phyloP scores from a whole-genome alignment of 2,888 invertebrate genomes.

The Nomada fucata region DNA sequence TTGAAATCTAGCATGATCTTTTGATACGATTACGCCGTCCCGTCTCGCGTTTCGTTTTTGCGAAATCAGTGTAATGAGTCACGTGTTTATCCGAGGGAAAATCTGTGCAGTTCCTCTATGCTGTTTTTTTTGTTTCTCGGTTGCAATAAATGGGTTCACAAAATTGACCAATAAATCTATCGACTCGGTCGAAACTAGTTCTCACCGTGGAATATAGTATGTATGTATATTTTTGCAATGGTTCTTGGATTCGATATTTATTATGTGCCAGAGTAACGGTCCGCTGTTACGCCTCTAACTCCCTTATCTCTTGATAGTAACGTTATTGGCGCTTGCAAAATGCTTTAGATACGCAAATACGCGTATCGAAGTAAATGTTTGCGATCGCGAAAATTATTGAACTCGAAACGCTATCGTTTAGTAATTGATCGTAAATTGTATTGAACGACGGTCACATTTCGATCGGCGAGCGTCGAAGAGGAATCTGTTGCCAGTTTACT shows the following conservation, averaged over 20 bases:
- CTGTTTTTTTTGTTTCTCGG: slow-evolving; percentile 21
- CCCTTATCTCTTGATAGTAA: slow-evolving; percentile 19
- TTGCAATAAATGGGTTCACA: slow-evolving; percentile 10
- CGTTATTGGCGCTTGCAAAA: slow-evolving; percentile 41
- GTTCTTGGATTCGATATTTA: slow-evolving; percentile 41
- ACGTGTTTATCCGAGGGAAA: slow-evolving; percentile 20
- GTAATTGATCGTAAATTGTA: slow-evolving; percentile 20
- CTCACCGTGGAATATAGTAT: slow-evolving; percentile 3
- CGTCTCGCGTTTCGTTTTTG: slow-evolving; percentile 17
- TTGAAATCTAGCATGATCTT: slow-evolving; percentile 21
- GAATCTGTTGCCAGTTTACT: slow-evolving; percentile 1
- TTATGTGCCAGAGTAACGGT: slow-evolving; percentile 38
- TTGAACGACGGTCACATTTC: not conserved
- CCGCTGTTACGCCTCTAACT: slow-evolving; percentile 22
- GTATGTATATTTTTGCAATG: slow-evolving; percentile 35
- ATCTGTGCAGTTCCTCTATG: slow-evolving; percentile 17
- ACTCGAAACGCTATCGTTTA: not conserved
- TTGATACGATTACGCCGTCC: slow-evolving; percentile 16
- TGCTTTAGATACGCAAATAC: slow-evolving; percentile 24
- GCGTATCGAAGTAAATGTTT: slow-evolving; percentile 26
- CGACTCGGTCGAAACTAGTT: slow-evolving; percentile 30
- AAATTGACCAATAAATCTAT: slow-evolving; percentile 33
- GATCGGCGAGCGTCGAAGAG: not conserved
- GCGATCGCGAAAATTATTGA: slow-evolving; percentile 16
- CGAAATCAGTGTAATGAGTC: slow-evolving; percentile 26